A percentile compares a stretch with the other conserved stretches of the same genome.
phyloP scores from a whole-genome alignment of 92 coral and sea anemone genomes.

The Zoanthus sansibaricus region DNA sequence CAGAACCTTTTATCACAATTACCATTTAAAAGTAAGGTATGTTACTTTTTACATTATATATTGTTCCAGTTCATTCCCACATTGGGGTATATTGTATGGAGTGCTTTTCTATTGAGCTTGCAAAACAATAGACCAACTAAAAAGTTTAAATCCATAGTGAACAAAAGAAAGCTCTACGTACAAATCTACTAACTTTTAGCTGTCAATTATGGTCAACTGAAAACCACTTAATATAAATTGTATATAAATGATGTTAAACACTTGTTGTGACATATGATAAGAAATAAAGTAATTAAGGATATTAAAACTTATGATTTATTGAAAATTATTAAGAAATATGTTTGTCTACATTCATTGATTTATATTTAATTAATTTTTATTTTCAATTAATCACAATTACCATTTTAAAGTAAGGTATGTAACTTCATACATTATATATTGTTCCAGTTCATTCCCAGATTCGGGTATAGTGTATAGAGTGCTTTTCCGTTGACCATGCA shows the following conservation, averaged over 20 bases:
- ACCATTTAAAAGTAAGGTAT: conserved; percentile 44
- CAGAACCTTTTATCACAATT: conserved; percentile 20
- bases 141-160: conserved; percentile 28
- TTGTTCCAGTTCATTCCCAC: conserved; percentile 43
- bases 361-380: not conserved
- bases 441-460: conserved; percentile 45
- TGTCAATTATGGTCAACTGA: conserved; percentile 1
- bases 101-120: conserved; percentile 35
- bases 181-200: conserved; percentile 6
- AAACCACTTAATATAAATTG: not conserved
- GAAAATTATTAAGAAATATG: not conserved
- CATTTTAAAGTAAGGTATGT: conserved; percentile 36
- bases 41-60: conserved; percentile 34
- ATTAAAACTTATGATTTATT: not conserved
- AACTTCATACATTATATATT: conserved; percentile 36
- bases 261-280: not conserved
- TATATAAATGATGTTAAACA: not conserved
- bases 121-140: conserved; percentile 38
- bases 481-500: conserved; percentile 44
- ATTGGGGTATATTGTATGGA: conserved; percentile 39
- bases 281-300: not conserved
- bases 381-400: conserved; percentile 25
- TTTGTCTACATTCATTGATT: not conserved
- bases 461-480: conserved; percentile 38
- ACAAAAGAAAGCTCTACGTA: too few relatives aligned